These are phyloP conservation scores for Heliangelus exortis DNA, from an alignment of 2,797 vertebrate genomes.

Conservation along the genomic window DNA sequence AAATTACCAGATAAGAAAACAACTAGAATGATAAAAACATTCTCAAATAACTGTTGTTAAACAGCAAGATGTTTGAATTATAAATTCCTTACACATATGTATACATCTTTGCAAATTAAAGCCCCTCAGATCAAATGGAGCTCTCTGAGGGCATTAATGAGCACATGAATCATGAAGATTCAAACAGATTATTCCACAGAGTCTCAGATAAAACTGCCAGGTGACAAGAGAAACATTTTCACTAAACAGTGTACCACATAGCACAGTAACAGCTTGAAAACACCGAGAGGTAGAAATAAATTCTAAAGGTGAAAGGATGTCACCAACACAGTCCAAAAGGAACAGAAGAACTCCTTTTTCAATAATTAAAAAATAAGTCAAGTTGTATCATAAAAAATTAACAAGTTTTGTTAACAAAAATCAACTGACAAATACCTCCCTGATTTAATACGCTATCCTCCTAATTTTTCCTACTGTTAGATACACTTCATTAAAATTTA, in stretches of 20 bases:
- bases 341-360: not conserved
- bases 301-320: not conserved
- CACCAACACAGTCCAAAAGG: not conserved
- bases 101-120: not conserved
- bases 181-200: not conserved
- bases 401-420: not conserved
- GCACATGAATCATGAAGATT: not conserved
- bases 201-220: not conserved
- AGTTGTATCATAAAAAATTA: not conserved
- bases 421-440: not conserved
- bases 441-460: not conserved
- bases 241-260: not conserved
- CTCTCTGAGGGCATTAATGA: not conserved
- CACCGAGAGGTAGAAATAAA: not conserved
- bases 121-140: not conserved
- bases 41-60: not conserved
- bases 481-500: not conserved
- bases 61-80: not conserved
- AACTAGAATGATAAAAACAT: not conserved
- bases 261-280: not conserved
- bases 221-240: not conserved
- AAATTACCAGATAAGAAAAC: not conserved
- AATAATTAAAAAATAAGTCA: fast-evolving
- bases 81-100: not conserved
- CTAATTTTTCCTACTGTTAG: not conserved